Percentiles rank a stretch among this genome's conserved stretches.
phyloP scores from a whole-genome alignment of 2,888 invertebrate genomes.

The Meiosimyza platycephala region DNA sequence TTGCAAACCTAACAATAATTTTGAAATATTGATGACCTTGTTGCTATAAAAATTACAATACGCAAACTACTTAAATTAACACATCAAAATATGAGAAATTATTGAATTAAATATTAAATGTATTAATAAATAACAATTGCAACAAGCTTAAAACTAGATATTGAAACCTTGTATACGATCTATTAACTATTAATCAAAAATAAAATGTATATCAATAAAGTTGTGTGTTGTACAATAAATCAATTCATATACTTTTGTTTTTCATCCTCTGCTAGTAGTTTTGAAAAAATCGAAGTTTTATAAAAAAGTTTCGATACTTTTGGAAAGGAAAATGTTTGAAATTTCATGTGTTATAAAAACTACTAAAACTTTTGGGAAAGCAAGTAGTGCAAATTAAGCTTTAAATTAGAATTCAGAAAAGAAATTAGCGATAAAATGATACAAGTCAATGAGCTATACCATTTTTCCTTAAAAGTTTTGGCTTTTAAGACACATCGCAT shows the following conservation, averaged over 20 bases:
- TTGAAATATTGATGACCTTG: neutral
- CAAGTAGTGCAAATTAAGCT: no score
- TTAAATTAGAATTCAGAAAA: no score
- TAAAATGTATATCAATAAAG: conserved; percentile 13
- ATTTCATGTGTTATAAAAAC: no score
- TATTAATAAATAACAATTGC: neutral
- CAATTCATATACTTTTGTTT: neutral
- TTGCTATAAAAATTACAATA: neutral
- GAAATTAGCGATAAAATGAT: no score
- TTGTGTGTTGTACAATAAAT: conserved; percentile 14
- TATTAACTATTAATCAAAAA: conserved; percentile 20
- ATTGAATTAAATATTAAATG: conserved; percentile 3
- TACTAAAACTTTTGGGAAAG: no score
- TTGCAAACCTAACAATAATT: neutral
- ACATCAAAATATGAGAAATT: neutral
- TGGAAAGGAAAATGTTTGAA: no score
- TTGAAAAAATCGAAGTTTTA: no score
- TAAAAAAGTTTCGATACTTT: no score
- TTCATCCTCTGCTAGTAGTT: no score
- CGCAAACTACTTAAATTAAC: conserved; percentile 1
- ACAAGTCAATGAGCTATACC: no score
- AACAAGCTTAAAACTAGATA: conserved; percentile 3
- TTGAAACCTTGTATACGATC: conserved; percentile 22
- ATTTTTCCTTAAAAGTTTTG: no score
- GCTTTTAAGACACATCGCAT: no score